Percentiles rank a stretch among this genome's conserved stretches.
Evolutionary conservation across 2,113 vertebrate species (phyloP).

Genomic region (Phalacrocorax brasilianus): DNA sequence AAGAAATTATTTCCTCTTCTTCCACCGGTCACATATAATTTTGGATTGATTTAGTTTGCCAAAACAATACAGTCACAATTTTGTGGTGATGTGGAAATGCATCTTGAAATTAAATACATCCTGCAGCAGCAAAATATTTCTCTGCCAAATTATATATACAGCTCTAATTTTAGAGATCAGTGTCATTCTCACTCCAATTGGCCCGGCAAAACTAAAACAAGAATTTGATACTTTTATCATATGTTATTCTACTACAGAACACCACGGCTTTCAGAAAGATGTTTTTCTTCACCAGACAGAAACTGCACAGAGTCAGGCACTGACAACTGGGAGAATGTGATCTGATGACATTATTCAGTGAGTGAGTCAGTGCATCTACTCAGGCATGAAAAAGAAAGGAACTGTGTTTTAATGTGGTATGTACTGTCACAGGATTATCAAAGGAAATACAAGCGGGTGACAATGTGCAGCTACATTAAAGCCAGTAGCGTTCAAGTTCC

Average conservation of each 20-base stretch:
- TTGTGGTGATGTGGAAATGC: background rate
- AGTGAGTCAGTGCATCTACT: background rate
- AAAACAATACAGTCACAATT: background rate
- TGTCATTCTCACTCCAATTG: background rate
- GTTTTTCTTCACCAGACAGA: constrained; percentile 17
- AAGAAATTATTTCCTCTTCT: background rate
- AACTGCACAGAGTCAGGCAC: background rate
- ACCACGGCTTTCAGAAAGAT: background rate
- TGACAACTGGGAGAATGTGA: background rate
- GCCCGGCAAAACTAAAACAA: background rate
- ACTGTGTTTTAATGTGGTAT: background rate
- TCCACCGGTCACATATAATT: background rate
- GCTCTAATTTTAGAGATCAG: background rate
- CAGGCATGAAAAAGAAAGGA: background rate
- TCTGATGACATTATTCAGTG: constrained; percentile 25
- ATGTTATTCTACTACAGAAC: background rate
- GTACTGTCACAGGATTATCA: constrained; percentile 12
- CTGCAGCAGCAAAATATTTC: background rate
- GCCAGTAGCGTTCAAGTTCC: background rate
- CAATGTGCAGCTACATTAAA: constrained; percentile 16
- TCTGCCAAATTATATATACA: background rate
- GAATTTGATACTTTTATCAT: background rate
- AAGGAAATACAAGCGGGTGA: constrained; percentile 30
- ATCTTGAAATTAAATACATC: background rate
- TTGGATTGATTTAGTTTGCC: background rate